Conservation (phyloP, 2,113 vertebrate genomes). For the Dasyornis broadbenti region DNA sequence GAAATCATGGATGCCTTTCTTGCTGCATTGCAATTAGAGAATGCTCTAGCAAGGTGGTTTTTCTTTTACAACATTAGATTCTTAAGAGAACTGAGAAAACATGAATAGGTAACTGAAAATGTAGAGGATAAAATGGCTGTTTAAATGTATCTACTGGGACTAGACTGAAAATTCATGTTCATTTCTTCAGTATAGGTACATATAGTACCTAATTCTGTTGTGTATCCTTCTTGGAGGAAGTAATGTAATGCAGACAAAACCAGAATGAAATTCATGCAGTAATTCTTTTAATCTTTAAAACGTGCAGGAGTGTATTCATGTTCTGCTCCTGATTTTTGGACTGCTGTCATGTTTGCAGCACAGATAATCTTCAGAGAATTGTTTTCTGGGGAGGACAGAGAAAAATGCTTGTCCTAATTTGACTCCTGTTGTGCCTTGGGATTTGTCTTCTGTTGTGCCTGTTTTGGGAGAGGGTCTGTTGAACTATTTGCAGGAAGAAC, state of each 20-base stretch:
- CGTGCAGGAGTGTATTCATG: background rate
- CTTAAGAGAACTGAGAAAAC: background rate
- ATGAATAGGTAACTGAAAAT: background rate
- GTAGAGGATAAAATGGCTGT: background rate
- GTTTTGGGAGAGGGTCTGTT: background rate
- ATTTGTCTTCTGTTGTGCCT: no score
- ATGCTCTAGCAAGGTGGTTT: background rate
- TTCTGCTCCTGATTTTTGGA: background rate
- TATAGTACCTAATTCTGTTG: background rate
- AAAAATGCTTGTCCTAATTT: background rate
- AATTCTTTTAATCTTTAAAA: background rate
- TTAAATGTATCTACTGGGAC: background rate
- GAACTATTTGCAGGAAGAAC: background rate
- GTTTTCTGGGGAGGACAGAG: background rate
- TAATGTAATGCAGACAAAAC: background rate
- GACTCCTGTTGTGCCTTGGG: background rate
- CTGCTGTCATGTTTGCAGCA: background rate
- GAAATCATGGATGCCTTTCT: background rate
- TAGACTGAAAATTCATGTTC: background rate
- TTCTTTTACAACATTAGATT: background rate
- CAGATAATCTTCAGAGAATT: background rate
- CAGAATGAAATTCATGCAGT: background rate
- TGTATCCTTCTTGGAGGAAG: background rate
- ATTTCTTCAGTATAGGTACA: background rate
- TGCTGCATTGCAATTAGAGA: background rate